Base-by-base conservation (phyloP, 2,797 vertebrate species). In the Rhynchotus rufescens region DNA sequence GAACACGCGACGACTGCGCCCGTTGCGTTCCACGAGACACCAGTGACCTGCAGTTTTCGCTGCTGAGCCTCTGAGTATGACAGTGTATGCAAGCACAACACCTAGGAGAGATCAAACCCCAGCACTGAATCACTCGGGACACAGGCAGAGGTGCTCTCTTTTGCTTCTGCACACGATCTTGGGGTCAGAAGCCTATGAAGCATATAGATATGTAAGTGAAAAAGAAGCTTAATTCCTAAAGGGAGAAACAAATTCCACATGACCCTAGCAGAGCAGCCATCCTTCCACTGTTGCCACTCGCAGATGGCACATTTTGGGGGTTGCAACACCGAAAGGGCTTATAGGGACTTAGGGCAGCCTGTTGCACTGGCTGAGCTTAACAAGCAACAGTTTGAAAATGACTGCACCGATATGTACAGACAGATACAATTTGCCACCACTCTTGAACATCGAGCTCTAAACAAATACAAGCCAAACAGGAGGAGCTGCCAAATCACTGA, bases 1-100 rank as follows among this genome's bases (percentile, higher is more conserved):
- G 98, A 98, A 93, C 99, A 99, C 0, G 98, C 98, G 25, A 99
- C 59, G 19, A 99, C 98, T 0, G 99, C 98, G 23, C 99, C 99
- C 0, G 99, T 99, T 79, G 97, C 97, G 9, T 98, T 99, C 99
- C 99, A 99, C 3, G 98, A 99, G 67, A 99, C 64, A 0, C 98
- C 86, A 62, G 98, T 99, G 28, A 99, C 98, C 19, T 99, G 99
- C 8, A 99, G 98, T 26, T 95, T 97, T 64, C 95, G 96, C 22
- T 97, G 97, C 66, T 96, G 97, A 80, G 99, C 98, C 11, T 93
- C 84, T 4, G 98, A 97, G 90, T 99, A 98, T 14, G 98, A 96
- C 56, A 99, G 87, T 0, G 96, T 94, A 64, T 99, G 98, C 73
- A 98, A 96, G 88, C 98, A 98, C 17, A 97, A 96, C 42, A 99